These are phyloP conservation scores for Oscheius onirici DNA, from an alignment of 2,888 invertebrate species.

Conservation along the genomic window DNA sequence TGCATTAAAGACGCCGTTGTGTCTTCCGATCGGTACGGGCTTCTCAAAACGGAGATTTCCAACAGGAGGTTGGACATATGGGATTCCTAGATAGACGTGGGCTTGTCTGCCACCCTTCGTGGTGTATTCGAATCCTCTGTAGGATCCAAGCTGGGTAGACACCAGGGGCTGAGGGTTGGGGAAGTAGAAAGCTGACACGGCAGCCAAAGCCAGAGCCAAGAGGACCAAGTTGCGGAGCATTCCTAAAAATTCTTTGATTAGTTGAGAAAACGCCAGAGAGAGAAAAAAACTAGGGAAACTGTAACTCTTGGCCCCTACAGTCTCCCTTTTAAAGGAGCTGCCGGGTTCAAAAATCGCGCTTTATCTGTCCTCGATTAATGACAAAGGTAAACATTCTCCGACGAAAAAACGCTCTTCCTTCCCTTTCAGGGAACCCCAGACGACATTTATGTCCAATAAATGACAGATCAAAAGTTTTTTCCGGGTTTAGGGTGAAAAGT, in stretches of 20 bases:
- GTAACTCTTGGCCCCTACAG: neutral
- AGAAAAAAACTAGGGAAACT: neutral
- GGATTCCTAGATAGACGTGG: slow-evolving; percentile 56
- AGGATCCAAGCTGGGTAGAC: slow-evolving; percentile 48
- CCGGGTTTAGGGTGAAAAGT: no score
- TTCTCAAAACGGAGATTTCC: slow-evolving; percentile 60
- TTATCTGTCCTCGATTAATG: neutral
- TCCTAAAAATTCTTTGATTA: neutral
- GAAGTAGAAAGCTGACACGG: neutral
- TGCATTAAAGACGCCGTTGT: slow-evolving; percentile 58
- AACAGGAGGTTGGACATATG: slow-evolving; percentile 58
- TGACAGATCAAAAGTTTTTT: no score
- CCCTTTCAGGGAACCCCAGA: neutral
- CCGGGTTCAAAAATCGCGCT: neutral
- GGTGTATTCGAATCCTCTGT: slow-evolving; percentile 49
- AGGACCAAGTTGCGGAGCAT: slow-evolving; percentile 5
- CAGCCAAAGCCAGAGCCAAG: neutral
- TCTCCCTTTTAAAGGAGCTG: neutral
- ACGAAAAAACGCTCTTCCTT: neutral
- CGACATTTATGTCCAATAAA: neutral
- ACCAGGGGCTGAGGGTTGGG: slow-evolving; percentile 36
- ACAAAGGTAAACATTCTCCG: neutral
- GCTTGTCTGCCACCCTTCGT: slow-evolving; percentile 20
- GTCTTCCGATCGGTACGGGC: slow-evolving; percentile 52
- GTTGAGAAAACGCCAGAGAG: neutral